These are phyloP conservation scores for Cuniculus paca DNA, from an alignment of 2,797 vertebrate species.

Conservation along the genomic window DNA sequence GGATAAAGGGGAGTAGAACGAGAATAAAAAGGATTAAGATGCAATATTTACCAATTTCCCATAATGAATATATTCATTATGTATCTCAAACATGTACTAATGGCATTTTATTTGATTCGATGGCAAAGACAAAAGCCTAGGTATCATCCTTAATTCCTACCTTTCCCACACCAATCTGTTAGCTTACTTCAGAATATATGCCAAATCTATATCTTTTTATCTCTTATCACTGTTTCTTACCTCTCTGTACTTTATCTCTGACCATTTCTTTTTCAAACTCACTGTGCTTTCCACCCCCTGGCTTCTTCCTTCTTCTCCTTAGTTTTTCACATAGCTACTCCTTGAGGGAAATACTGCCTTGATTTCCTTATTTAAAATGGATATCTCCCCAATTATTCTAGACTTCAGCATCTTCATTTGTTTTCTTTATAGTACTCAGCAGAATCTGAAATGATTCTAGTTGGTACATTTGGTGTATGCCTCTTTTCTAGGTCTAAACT, in stretches of 20 bases:
- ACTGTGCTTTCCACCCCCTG: background rate
- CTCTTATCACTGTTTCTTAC: background rate
- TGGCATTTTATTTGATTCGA: background rate
- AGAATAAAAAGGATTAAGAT: no score
- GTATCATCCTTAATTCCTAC: background rate
- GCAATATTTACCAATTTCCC: no score
- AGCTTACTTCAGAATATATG: background rate
- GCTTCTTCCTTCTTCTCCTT: background rate
- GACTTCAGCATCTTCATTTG: background rate
- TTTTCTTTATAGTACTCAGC: background rate
- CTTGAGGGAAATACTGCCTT: background rate
- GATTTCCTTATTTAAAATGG: background rate
- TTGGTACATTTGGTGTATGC: background rate
- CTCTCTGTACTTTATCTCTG: background rate
- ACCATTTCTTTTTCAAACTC: background rate
- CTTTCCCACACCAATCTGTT: background rate
- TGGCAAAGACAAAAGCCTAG: background rate
- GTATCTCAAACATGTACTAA: no score
- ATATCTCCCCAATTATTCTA: conserved; percentile 1
- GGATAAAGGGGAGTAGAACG: no score
- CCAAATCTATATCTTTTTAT: background rate
- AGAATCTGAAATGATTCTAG: conserved; percentile 6
- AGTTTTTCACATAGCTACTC: background rate
- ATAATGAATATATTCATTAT: no score
- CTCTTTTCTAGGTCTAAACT: conserved; percentile 3